A percentile compares a stretch with the other conserved stretches of the same genome.
phyloP scores from a whole-genome alignment of 1,140 invertebrate species.

The Palaemon carinicauda region DNA sequence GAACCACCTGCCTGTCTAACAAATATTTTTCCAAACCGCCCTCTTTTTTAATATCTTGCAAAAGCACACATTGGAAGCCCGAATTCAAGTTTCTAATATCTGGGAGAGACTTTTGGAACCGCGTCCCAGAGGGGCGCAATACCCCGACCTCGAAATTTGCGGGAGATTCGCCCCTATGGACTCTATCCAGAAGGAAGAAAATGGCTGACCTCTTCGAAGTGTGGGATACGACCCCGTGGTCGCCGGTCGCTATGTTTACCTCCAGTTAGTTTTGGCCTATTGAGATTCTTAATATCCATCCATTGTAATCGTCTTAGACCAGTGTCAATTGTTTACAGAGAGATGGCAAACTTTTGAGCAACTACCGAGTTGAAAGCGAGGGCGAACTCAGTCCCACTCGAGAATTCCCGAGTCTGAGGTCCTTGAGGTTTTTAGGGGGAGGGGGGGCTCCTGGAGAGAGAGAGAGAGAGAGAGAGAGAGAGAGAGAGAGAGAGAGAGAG shows the following conservation, averaged over 20 bases:
- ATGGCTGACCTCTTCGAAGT: not conserved
- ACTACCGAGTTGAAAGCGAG: conserved; percentile 33
- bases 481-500: not conserved
- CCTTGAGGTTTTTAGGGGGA: not conserved
- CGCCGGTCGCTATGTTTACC: not conserved
- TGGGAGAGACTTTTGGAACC: conserved; percentile 21
- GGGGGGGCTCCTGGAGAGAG: not conserved
- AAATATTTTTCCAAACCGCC: conserved; percentile 53
- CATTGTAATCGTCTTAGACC: conserved; percentile 50
- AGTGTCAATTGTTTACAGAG: conserved; percentile 42
- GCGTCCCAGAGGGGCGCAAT: not conserved
- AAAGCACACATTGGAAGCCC: conserved; percentile 48
- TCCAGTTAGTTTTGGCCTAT: conserved; percentile 46
- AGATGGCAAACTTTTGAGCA: conserved; percentile 44
- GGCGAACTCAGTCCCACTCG: not conserved
- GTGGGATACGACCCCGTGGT: not conserved
- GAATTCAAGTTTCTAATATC: conserved; percentile 51
- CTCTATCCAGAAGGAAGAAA: not conserved
- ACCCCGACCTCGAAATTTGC: too few species aligned
- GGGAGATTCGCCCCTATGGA: not conserved
- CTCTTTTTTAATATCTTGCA: conserved; percentile 56
- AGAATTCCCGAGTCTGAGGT: not conserved
- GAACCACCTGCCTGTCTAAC: conserved; percentile 37
- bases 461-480: not conserved
- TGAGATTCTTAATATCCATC: conserved; percentile 51